Percentiles rank a stretch among this genome's conserved stretches.
Conservation (phyloP, 2,113 vertebrate species). For the Prunella fulvescens region DNA sequence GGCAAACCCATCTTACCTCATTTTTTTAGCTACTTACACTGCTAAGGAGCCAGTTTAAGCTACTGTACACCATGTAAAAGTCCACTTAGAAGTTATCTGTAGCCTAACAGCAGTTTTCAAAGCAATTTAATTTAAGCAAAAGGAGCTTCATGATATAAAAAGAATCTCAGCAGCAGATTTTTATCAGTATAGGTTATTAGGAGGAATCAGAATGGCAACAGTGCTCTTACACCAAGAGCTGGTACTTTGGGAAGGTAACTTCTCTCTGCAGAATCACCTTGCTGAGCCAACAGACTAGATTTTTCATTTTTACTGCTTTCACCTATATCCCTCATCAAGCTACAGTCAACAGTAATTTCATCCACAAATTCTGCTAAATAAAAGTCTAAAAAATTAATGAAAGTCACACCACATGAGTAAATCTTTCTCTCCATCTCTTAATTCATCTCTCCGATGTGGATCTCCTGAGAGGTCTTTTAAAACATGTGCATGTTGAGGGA, state of each 20-base stretch:
- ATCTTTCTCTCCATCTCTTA: background rate
- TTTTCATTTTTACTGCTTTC: background rate
- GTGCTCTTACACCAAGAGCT: background rate
- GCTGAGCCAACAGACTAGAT: background rate
- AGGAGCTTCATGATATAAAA: background rate
- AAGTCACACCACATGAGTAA: background rate
- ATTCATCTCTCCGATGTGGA: background rate
- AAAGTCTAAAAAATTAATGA: background rate
- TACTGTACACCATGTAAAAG: background rate
- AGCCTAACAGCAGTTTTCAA: background rate
- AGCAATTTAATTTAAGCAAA: background rate
- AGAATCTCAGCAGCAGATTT: background rate
- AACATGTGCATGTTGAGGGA: fast-evolving
- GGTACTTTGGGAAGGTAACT: background rate
- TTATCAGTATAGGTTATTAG: background rate
- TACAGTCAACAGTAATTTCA: background rate
- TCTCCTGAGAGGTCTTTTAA: background rate
- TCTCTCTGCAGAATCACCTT: background rate
- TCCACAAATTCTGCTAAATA: background rate
- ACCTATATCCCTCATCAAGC: background rate
- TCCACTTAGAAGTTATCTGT: background rate
- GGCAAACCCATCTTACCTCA: background rate
- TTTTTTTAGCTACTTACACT: background rate
- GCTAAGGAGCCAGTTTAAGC: background rate
- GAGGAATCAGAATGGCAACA: background rate